A percentile compares a stretch with the other conserved stretches of the same genome.
Evolutionary conservation across 2,888 invertebrate species (phyloP).

Genomic region (Drosophila limbata): DNA sequence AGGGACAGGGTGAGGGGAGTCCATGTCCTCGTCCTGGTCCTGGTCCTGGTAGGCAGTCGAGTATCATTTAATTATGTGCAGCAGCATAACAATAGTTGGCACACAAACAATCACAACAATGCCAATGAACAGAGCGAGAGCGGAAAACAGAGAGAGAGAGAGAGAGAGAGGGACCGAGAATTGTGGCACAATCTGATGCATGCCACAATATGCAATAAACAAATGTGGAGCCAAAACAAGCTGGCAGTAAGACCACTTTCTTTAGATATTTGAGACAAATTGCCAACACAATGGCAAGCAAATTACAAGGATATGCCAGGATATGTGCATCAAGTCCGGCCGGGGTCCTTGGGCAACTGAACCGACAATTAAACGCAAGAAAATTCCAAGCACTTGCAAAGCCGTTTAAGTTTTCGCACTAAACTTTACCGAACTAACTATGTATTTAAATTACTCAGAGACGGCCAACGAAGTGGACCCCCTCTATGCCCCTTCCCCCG

Average conservation of each 20-base stretch:
- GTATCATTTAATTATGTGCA: conserved; percentile 72
- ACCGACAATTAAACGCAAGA: conserved; percentile 72
- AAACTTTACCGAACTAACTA: conserved; percentile 69
- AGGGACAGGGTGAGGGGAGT: background rate
- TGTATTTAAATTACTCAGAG: conserved; percentile 75
- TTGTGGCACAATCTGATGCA: conserved; percentile 55
- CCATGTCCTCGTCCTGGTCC: background rate
- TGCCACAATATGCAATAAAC: conserved; percentile 72
- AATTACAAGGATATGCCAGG: conserved; percentile 64
- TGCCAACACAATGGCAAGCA: conserved; percentile 61
- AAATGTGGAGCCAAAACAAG: conserved; percentile 45
- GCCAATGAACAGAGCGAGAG: conserved; percentile 22
- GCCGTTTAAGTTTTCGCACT: conserved; percentile 75
- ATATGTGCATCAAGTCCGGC: conserved; percentile 28
- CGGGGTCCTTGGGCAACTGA: conserved; percentile 36
- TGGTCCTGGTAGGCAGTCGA: conserved; percentile 8
- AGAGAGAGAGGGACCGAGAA: conserved; percentile 9
- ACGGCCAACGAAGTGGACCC: conserved; percentile 17
- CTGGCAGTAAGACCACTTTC: conserved; percentile 30
- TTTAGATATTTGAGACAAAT: conserved; percentile 78
- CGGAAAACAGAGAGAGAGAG: conserved; percentile 11
- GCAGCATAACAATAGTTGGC: conserved; percentile 30
- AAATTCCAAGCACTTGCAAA: conserved; percentile 46
- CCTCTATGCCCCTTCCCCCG: too few species aligned
- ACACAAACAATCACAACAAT: conserved; percentile 39